A percentile compares a stretch with the other conserved stretches of the same genome.
Evolutionary conservation across 2,113 vertebrate genomes (phyloP).

Genomic region (pig (Sus scrofa)): T2T-Sscrofa CM000820.6:18368001-18368500

Average conservation of each 20-base stretch:
- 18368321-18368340: neutral
- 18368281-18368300: neutral
- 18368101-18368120: constrained; percentile 25
- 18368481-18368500: too few species aligned
- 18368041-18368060: neutral
- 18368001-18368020: constrained; percentile 38
- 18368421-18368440: too few species aligned
- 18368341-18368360: neutral
- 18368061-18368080: neutral
- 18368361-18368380: neutral
- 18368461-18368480: too few species aligned
- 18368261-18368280: neutral
- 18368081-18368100: constrained; percentile 59
- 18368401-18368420: too few species aligned
- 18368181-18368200: neutral
- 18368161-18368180: neutral
- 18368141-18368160: neutral
- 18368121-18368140: neutral
- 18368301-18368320: neutral
- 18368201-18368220: neutral
- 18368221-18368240: neutral
- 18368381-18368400: too few species aligned
- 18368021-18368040: constrained; percentile 17
- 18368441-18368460: too few species aligned
- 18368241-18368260: neutral